Evolutionary conservation across 2,888 invertebrate genomes (phyloP).

Genomic region (Marasmarcha lunaedactyla): DNA sequence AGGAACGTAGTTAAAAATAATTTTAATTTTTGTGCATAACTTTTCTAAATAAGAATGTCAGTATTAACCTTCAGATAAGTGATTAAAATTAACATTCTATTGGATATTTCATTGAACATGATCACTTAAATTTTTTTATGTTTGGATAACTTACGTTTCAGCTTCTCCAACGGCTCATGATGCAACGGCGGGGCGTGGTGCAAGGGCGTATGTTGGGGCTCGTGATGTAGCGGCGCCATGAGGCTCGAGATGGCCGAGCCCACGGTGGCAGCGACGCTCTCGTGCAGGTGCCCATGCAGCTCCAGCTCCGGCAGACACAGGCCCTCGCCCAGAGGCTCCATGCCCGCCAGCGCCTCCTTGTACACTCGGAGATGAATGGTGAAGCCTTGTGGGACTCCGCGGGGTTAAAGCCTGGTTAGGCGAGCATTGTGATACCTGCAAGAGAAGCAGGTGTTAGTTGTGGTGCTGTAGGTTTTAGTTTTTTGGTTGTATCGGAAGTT

Average conservation of each 20-base stretch:
- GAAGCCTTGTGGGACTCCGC: slow-evolving; percentile 31
- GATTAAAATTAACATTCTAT: too few relatives aligned
- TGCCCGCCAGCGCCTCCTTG: slow-evolving; percentile 73
- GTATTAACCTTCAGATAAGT: too few relatives aligned
- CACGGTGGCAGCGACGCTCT: slow-evolving; percentile 64
- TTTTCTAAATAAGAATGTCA: too few relatives aligned
- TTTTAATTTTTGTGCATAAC: too few relatives aligned
- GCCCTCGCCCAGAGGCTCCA: slow-evolving; percentile 77
- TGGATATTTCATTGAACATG: too few relatives aligned
- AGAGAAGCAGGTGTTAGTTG: not conserved
- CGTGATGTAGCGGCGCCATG: slow-evolving; percentile 67
- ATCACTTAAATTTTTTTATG: too few relatives aligned
- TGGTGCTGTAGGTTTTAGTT: too few relatives aligned
- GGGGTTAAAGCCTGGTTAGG: slow-evolving; percentile 18
- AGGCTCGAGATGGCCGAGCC: slow-evolving; percentile 67
- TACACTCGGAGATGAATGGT: slow-evolving; percentile 70
- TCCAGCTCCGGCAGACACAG: slow-evolving; percentile 81
- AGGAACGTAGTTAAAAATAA: too few relatives aligned
- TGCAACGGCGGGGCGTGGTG: slow-evolving; percentile 71
- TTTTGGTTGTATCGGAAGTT: too few relatives aligned
- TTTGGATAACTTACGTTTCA: slow-evolving; percentile 85
- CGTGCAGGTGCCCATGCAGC: slow-evolving; percentile 62
- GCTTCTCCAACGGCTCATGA: slow-evolving; percentile 81
- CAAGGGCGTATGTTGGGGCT: slow-evolving; percentile 70
- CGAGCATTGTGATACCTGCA: not conserved